Evolutionary conservation across 2,888 invertebrate genomes (phyloP), one percentile per base, ranked within the genome.

Genomic region (Calliphora vomitoria): DNA sequence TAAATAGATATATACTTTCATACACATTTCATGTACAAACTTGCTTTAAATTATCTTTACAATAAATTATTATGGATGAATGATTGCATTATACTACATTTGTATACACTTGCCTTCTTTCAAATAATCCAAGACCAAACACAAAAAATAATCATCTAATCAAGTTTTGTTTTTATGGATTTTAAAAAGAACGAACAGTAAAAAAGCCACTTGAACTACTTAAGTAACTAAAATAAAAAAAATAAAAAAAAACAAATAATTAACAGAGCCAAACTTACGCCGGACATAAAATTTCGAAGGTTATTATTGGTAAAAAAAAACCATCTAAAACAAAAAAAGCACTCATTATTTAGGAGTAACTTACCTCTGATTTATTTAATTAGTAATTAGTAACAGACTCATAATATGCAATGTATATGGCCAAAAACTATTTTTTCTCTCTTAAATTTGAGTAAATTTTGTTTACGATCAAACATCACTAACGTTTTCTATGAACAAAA

Each of bases 231-330:
- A 44, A 11, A 10, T 44, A 44, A 44, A 10, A 11, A 44, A 44
- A 10, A 11, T 41, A 41, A 10, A 41, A 41, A 41, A 81, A 74
- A 81, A 55, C 25, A 62, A 64, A 81, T 35, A 35, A 35, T 35
- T 35, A 81, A 64, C 35, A 25, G 13, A 81, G 53, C 41, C 38
- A 53, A 72, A 68, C 69, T 53, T 72, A 71, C 71, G 62, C 41
- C 72, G 81, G 72, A 81, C 81, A 72, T 64, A 72, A 64, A 50
- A 35, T 81, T 72, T 68, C 53, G 72, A 81, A 81, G 81, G 81
- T 55, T 74, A 64, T 13, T 68, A n/a, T 68, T n/a, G 25, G 25
- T 25, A 25, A 55, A 31, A n/a, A 38, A 6, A 41, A 20, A 78
- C 13, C 13, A 31, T 2, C 62, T 8, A 35, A 20, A 41, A 15